phyloP scores from a whole-genome alignment of 2,888 invertebrate genomes.

The Melanchra persicariae region DNA sequence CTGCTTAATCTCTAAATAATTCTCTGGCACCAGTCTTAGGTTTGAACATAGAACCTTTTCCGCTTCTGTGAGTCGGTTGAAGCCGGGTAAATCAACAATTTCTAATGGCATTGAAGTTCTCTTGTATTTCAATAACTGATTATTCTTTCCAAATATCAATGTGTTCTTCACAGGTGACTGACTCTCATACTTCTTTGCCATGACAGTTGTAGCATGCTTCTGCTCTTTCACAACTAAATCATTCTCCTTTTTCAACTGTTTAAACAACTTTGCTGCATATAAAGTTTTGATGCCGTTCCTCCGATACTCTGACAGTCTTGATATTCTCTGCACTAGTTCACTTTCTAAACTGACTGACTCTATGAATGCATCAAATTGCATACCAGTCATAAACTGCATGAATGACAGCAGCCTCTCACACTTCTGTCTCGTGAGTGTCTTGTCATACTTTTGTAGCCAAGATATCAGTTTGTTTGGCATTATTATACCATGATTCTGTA shows the following conservation, averaged over 20 bases:
- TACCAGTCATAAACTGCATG: slow-evolving; percentile 94
- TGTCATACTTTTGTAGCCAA: slow-evolving; percentile 93
- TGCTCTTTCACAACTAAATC: slow-evolving; percentile 90
- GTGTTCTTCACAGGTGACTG: slow-evolving; percentile 79
- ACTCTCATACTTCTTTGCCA: slow-evolving; percentile 82
- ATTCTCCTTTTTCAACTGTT: slow-evolving; percentile 92
- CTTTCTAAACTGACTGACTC: slow-evolving; percentile 94
- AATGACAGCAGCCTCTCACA: slow-evolving; percentile 93
- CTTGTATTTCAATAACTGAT: slow-evolving; percentile 76
- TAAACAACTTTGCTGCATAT: slow-evolving; percentile 92
- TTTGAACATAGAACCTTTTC: slow-evolving; percentile 95
- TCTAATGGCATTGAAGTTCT: slow-evolving; percentile 88
- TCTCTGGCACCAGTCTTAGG: slow-evolving; percentile 94
- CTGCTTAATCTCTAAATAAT: slow-evolving; percentile 95
- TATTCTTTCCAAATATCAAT: slow-evolving; percentile 70
- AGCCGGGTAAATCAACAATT: slow-evolving; percentile 94
- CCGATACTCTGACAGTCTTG: slow-evolving; percentile 92
- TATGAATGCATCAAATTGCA: slow-evolving; percentile 94
- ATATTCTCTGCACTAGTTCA: slow-evolving; percentile 92
- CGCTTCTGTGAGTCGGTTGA: slow-evolving; percentile 92
- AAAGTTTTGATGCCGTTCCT: slow-evolving; percentile 93
- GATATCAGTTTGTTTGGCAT: slow-evolving; percentile 93
- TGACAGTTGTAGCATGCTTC: slow-evolving; percentile 77
- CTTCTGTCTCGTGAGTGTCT: slow-evolving; percentile 90
- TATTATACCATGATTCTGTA: slow-evolving; percentile 95